A percentile compares a stretch with the other conserved stretches of the same genome.
These are phyloP conservation scores for Manis crassicaudata DNA, from an alignment of 2,797 vertebrate species.

Conservation along the genomic window DNA sequence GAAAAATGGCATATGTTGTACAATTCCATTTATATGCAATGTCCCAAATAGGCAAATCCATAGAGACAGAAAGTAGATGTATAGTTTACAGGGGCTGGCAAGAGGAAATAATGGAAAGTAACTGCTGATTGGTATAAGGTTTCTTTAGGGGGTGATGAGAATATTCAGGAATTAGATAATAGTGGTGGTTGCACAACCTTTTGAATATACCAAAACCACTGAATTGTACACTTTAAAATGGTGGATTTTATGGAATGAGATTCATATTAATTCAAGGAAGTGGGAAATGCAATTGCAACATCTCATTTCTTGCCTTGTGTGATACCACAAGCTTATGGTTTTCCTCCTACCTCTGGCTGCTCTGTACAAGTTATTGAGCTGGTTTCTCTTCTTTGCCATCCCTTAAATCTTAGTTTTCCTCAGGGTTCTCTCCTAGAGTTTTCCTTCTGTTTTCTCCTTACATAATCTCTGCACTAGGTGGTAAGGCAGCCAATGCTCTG, in stretches of 20 bases:
- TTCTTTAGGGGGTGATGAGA: background rate
- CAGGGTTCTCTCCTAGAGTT: background rate
- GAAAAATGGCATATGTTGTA: background rate
- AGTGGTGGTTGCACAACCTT: background rate
- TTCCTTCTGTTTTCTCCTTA: background rate
- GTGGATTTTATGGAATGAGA: background rate
- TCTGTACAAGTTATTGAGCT: background rate
- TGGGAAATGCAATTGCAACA: background rate
- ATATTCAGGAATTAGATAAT: slow-evolving; percentile 16
- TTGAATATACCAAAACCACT: background rate
- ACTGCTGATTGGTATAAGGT: background rate
- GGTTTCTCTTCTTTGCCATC: background rate
- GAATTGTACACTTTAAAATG: background rate
- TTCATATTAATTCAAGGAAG: background rate
- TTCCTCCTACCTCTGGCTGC: background rate
- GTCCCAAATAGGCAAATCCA: background rate
- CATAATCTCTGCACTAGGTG: background rate
- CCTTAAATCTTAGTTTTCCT: background rate
- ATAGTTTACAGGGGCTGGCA: background rate
- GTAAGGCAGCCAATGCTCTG: background rate
- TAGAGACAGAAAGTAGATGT: background rate
- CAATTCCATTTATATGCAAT: background rate
- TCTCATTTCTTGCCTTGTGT: background rate
- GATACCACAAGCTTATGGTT: background rate
- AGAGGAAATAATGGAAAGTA: background rate